phyloP scores from a whole-genome alignment of 1,140 invertebrate genomes.

The Drosophila ficusphila region DNA sequence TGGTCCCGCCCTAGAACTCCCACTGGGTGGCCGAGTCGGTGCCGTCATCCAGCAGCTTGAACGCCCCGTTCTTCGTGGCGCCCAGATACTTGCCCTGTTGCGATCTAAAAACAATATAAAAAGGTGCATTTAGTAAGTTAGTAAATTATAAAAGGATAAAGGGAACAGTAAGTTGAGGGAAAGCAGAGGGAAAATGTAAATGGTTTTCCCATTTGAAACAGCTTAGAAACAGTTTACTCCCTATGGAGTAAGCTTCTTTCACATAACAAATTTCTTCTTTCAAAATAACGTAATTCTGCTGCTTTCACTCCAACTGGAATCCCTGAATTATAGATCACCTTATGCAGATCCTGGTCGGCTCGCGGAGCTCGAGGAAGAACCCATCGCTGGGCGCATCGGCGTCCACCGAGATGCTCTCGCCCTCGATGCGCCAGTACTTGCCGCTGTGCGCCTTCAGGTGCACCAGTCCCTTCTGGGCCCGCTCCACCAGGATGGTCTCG shows the following conservation, averaged over 20 bases:
- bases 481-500: constrained; percentile 95
- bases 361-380: constrained; percentile 96
- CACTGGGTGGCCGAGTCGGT: constrained; percentile 93
- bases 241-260: too few species aligned
- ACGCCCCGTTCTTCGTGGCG: constrained; percentile 97
- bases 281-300: too few species aligned
- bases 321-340: constrained; percentile 81
- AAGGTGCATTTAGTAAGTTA: too few species aligned
- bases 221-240: too few species aligned
- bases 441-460: constrained; percentile 97
- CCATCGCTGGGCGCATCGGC: constrained; percentile 92
- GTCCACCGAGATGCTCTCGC: constrained; percentile 94
- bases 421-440: constrained; percentile 96
- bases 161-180: too few species aligned
- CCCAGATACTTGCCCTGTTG: constrained; percentile 91
- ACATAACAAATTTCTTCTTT: too few species aligned
- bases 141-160: too few species aligned
- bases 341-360: constrained; percentile 96
- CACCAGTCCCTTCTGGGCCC: constrained; percentile 94
- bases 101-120: constrained; percentile 62
- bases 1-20: constrained; percentile 91
- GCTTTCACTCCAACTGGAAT: not conserved
- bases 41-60: constrained; percentile 92
- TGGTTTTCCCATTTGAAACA: too few species aligned
- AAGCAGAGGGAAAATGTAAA: too few species aligned